These are phyloP conservation scores for Typhlomys cinereus DNA, from an alignment of 2,113 vertebrate species.

Conservation along the genomic window DNA sequence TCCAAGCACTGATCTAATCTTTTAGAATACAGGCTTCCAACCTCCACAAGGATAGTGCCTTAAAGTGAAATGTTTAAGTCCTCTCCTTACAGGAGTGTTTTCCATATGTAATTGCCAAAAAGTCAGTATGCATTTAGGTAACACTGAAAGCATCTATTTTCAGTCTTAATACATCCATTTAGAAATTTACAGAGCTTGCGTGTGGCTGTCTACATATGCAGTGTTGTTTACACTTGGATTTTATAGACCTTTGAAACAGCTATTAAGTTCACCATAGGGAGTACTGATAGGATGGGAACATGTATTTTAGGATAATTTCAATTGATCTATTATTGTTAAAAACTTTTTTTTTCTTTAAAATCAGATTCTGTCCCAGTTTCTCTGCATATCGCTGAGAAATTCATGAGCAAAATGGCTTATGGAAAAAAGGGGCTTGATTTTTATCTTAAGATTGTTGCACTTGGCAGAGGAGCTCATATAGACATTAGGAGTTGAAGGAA, in stretches of 20 bases:
- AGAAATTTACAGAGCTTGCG: not conserved
- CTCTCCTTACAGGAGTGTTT: not conserved
- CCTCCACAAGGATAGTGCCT: not conserved
- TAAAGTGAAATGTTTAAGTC: not conserved
- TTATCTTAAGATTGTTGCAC: too few relatives aligned
- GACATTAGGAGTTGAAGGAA: too few relatives aligned
- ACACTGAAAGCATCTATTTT: not conserved
- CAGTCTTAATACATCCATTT: constrained; percentile 16
- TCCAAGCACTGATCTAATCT: not conserved
- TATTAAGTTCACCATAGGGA: not conserved
- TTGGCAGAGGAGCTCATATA: too few relatives aligned
- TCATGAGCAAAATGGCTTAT: too few relatives aligned
- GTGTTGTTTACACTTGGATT: constrained; percentile 19
- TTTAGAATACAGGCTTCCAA: constrained; percentile 2
- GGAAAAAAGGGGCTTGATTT: too few relatives aligned
- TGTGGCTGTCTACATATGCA: not conserved
- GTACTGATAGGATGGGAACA: not conserved
- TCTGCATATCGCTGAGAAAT: too few relatives aligned
- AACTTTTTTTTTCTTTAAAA: too few relatives aligned
- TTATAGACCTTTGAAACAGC: not conserved
- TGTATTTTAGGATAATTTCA: constrained; percentile 10
- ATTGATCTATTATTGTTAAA: too few relatives aligned
- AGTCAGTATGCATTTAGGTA: not conserved
- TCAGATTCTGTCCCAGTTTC: too few relatives aligned
- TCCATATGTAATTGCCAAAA: constrained; percentile 33